Percentiles rank a stretch among this genome's conserved stretches.
Evolutionary conservation across 2,113 vertebrate species (phyloP).

Genomic region (Fukomys damarensis): DNA sequence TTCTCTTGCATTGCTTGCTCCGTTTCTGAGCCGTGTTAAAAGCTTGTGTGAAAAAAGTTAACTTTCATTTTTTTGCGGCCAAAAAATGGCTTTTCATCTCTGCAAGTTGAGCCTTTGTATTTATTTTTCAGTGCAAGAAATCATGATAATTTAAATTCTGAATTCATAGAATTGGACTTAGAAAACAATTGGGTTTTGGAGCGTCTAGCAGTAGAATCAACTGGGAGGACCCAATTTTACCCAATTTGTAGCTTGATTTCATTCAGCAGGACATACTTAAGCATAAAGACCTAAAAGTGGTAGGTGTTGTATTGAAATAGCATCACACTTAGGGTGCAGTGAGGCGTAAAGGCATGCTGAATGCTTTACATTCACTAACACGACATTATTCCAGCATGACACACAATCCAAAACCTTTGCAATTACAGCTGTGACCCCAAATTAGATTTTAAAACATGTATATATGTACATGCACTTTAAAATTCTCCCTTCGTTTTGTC

Average conservation of each 20-base stretch:
- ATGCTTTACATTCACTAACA: constrained; percentile 70
- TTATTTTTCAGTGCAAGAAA: constrained; percentile 74
- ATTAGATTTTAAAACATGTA: constrained; percentile 77
- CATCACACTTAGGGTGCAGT: constrained; percentile 76
- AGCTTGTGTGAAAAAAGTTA: constrained; percentile 11
- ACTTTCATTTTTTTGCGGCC: constrained; percentile 55
- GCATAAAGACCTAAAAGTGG: constrained; percentile 79
- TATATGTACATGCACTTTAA: constrained; percentile 71
- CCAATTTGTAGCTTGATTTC: constrained; percentile 76
- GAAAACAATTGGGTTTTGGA: constrained; percentile 53
- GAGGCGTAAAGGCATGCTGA: constrained; percentile 78
- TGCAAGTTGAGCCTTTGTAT: constrained; percentile 70
- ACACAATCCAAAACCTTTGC: constrained; percentile 65
- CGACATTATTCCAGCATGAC: constrained; percentile 80
- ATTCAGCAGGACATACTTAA: constrained; percentile 81
- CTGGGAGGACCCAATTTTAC: constrained; percentile 69
- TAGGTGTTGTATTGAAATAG: constrained; percentile 82
- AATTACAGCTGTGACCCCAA: constrained; percentile 80
- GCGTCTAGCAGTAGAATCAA: constrained; percentile 22
- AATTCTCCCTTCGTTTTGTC: constrained; percentile 61
- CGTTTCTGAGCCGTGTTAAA: constrained; percentile 31
- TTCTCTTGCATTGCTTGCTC: constrained; percentile 7
- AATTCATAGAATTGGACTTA: constrained; percentile 64
- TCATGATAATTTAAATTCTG: constrained; percentile 66
- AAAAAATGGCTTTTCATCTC: constrained; percentile 55